These are phyloP conservation scores for Syrista parreyssii DNA, from an alignment of 2,888 invertebrate species.

Conservation along the genomic window DNA sequence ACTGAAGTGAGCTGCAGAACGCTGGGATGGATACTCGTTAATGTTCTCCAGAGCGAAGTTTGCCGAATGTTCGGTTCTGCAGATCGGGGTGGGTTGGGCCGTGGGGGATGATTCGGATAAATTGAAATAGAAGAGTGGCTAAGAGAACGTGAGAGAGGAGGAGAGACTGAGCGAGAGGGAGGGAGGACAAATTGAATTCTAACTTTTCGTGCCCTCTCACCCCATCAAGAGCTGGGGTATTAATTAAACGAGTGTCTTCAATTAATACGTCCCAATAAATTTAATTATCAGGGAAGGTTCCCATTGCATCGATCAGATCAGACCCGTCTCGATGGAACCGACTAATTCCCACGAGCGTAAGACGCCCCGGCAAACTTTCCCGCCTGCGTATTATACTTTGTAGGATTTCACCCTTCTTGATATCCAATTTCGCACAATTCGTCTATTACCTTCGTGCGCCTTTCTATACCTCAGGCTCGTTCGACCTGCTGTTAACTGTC, in stretches of 20 bases:
- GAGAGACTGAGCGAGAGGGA: not conserved
- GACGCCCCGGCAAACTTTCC: not conserved
- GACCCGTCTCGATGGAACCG: not conserved
- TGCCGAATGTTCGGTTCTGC: slow-evolving; percentile 14
- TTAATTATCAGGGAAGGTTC: slow-evolving; percentile 17
- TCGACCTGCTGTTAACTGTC: not conserved
- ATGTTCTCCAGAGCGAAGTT: not conserved
- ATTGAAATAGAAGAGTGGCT: too few species aligned
- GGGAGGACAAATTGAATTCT: slow-evolving; percentile 1
- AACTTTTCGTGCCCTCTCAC: slow-evolving; percentile 4
- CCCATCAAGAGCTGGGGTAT: not conserved
- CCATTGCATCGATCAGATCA: slow-evolving; percentile 11
- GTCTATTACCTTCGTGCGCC: not conserved
- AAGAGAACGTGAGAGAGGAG: not conserved
- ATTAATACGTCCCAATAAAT: slow-evolving; percentile 18
- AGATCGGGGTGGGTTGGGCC: too few species aligned
- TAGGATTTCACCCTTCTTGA: not conserved
- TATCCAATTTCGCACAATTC: not conserved
- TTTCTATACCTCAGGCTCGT: not conserved
- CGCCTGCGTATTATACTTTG: not conserved
- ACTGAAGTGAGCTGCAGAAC: not conserved
- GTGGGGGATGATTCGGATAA: not conserved
- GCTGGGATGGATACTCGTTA: not conserved
- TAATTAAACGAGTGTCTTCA: slow-evolving; percentile 16
- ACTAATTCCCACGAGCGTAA: not conserved